phyloP scores from a whole-genome alignment of 1,140 invertebrate species.

The Drosophila biarmipes region DNA sequence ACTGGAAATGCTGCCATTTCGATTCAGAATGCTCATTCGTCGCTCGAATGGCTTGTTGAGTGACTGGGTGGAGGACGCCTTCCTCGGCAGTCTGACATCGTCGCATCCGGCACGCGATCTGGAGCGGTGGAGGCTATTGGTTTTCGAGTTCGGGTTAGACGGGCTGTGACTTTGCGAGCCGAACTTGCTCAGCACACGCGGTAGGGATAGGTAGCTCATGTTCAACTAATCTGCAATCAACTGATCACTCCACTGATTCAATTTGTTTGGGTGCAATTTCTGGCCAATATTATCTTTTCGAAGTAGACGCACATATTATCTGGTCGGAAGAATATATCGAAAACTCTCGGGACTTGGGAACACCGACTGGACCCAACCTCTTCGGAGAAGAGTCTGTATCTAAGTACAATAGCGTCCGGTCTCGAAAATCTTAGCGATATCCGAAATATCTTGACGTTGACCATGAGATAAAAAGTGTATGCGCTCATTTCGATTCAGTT shows the following conservation, averaged over 20 bases:
- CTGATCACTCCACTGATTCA: conserved; percentile 13
- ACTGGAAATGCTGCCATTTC: conserved; percentile 78
- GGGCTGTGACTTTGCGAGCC: conserved; percentile 49
- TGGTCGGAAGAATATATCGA: not conserved
- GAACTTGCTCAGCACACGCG: conserved; percentile 47
- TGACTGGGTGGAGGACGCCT: conserved; percentile 63
- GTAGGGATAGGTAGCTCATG: conserved; percentile 76
- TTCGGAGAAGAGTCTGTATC: conserved; percentile 37
- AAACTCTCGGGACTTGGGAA: conserved; percentile 7
- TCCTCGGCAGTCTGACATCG: conserved; percentile 34
- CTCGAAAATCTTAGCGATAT: conserved; percentile 50
- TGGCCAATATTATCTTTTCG: conserved; percentile 10
- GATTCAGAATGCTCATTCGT: conserved; percentile 70
- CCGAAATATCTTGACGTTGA: conserved; percentile 66
- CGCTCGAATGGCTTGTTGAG: conserved; percentile 55
- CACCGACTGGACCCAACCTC: conserved; percentile 21
- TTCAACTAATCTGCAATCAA: conserved; percentile 3
- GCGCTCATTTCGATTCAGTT: conserved; percentile 54
- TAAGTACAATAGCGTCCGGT: conserved; percentile 44
- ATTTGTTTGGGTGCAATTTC: not conserved
- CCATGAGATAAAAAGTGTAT: conserved; percentile 75
- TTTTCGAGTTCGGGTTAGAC: conserved; percentile 56
- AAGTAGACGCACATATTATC: conserved; percentile 29
- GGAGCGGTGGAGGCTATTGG: conserved; percentile 63
- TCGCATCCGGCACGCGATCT: conserved; percentile 34